Percentiles rank a stretch among this genome's conserved stretches.
These are phyloP conservation scores for Toxonevra muliebris DNA, from an alignment of 2,888 invertebrate species.

Conservation along the genomic window DNA sequence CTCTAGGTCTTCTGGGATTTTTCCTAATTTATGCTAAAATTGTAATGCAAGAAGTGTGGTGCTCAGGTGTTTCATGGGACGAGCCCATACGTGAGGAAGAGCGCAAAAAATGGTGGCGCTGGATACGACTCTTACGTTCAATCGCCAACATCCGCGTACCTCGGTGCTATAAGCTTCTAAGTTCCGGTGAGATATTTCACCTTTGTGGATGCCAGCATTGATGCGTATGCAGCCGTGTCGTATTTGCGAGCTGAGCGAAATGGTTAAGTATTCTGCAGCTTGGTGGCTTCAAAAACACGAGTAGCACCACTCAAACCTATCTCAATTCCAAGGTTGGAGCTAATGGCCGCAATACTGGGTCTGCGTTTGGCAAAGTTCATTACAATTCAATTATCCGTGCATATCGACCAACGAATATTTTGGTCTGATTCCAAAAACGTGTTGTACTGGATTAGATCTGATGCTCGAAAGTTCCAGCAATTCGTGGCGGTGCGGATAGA, in stretches of 20 bases:
- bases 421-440: too few relatives aligned
- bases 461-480: too few relatives aligned
- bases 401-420: too few relatives aligned
- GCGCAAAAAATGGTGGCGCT: conserved; percentile 16
- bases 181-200: neutral
- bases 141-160: conserved; percentile 16
- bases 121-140: neutral
- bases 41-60: conserved; percentile 26
- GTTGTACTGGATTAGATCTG: too few relatives aligned
- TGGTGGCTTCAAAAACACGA: conserved; percentile 25
- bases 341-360: conserved; percentile 18
- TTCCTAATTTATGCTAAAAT: conserved; percentile 30
- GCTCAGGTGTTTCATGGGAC: conserved; percentile 24
- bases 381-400: neutral
- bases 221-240: conserved; percentile 4
- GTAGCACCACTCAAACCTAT: neutral
- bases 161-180: conserved; percentile 10
- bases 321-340: conserved; percentile 5
- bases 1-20: neutral
- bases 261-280: neutral
- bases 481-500: too few relatives aligned
- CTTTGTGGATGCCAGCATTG: conserved; percentile 25
- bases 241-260: conserved; percentile 12
- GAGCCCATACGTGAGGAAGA: conserved; percentile 18
- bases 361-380: conserved; percentile 8